Evolutionary conservation across 2,888 invertebrate genomes (phyloP).

Genomic region (Barypeithes pellucidus): DNA sequence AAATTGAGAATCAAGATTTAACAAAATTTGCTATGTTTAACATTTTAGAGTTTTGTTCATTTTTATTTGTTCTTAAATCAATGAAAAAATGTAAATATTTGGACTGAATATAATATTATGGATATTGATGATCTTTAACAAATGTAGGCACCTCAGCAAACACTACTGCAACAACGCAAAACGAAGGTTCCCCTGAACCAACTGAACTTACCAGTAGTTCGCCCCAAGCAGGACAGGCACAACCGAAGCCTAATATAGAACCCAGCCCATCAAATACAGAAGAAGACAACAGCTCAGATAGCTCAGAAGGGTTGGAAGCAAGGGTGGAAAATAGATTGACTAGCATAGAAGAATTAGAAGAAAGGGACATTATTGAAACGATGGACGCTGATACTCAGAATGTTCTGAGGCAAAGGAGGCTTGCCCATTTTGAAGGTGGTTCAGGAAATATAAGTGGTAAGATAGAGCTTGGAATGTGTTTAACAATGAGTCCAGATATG

Average conservation of each 20-base stretch:
- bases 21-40: too few species aligned
- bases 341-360: conserved; percentile 46
- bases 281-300: conserved; percentile 28
- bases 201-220: conserved; percentile 4
- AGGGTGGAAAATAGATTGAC: background rate
- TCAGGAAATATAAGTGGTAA: conserved; percentile 20
- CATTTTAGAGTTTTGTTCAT: too few species aligned
- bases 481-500: too few species aligned
- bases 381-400: conserved; percentile 74
- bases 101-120: too few species aligned
- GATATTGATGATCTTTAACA: background rate
- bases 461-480: too few species aligned
- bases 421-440: conserved; percentile 40
- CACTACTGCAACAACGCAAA: conserved; percentile 31
- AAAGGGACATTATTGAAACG: conserved; percentile 72
- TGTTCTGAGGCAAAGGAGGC: conserved; percentile 68
- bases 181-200: conserved; percentile 28
- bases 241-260: conserved; percentile 22
- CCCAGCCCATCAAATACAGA: conserved; percentile 12
- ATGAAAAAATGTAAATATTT: too few species aligned
- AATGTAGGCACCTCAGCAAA: conserved; percentile 38
- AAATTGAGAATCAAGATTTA: too few species aligned
- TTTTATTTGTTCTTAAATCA: too few species aligned
- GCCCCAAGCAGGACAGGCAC: conserved; percentile 18
- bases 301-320: conserved; percentile 24